Evolutionary conservation across 2,888 invertebrate species (phyloP).

Genomic region (Dascillus cervinus): DNA sequence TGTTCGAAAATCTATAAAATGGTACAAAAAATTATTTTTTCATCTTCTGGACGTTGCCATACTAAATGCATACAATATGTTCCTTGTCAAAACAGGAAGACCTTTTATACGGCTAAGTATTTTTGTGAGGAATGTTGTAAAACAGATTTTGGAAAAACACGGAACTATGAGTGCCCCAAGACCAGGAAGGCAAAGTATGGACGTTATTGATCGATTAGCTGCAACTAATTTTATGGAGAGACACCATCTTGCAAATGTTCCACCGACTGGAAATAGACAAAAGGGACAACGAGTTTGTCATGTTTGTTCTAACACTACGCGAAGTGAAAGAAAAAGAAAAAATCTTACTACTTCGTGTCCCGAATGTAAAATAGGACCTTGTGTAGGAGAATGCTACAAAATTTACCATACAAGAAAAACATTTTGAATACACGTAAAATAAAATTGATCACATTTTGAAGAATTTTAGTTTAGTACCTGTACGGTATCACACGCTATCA

Average conservation of each 20-base stretch:
- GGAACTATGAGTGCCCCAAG: conserved; percentile 1
- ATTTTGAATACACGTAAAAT: no score
- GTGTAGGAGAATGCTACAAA: no score
- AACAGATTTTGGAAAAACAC: conserved; percentile 3
- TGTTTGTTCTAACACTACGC: conserved; percentile 2
- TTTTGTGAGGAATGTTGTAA: conserved; percentile 1
- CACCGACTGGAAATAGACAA: conserved; percentile 2
- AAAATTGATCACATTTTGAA: no score
- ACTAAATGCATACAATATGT: conserved; percentile 2
- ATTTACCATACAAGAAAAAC: no score
- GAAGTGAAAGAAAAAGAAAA: conserved; percentile 2
- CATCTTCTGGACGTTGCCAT: conserved; percentile 5
- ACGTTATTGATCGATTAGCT: no score
- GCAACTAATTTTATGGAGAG: not conserved
- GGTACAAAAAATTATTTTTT: conserved; percentile 14
- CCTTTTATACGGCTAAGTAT: conserved; percentile 1
- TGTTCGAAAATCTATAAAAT: conserved; percentile 9
- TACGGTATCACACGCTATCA: no score
- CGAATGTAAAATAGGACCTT: conserved; percentile 2
- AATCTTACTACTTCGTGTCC: conserved; percentile 2
- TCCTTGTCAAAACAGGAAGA: not conserved
- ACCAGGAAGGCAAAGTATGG: conserved; percentile 1
- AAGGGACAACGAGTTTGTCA: no score
- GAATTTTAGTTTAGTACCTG: no score
- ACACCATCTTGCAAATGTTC: conserved; percentile 1